Conservation (phyloP, 2,797 vertebrate genomes). For the Microtus obscurus region DNA sequence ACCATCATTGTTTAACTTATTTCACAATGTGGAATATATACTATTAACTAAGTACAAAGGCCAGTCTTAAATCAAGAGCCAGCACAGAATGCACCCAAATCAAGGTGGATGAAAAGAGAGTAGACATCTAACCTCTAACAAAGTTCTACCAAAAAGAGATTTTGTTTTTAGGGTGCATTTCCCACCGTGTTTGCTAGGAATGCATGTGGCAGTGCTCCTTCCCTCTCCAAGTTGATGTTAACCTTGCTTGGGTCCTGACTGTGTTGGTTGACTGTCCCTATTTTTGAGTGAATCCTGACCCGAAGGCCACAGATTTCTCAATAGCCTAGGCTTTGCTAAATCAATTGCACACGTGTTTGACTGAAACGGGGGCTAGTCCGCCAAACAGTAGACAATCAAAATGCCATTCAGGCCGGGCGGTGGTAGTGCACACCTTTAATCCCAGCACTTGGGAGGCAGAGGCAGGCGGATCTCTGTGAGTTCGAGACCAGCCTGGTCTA, state of each 20-base stretch:
- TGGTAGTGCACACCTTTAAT: no score
- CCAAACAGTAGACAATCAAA: not conserved
- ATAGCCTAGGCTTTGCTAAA: not conserved
- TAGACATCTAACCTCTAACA: not conserved
- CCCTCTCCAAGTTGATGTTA: not conserved
- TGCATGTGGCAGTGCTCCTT: not conserved
- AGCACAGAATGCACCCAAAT: not conserved
- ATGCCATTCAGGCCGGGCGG: not conserved
- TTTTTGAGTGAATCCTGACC: not conserved
- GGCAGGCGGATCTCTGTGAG: no score
- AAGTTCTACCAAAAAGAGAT: not conserved
- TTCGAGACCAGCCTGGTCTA: no score
- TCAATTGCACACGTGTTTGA: not conserved
- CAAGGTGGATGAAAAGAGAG: not conserved
- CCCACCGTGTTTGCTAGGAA: not conserved
- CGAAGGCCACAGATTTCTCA: constrained; percentile 67
- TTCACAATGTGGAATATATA: constrained; percentile 48
- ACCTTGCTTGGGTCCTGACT: not conserved
- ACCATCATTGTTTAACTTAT: constrained; percentile 9
- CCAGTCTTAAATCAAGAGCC: constrained; percentile 8
- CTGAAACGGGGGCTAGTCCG: not conserved
- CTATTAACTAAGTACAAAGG: constrained; percentile 21
- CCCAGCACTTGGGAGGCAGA: no score
- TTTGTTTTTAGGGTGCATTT: not conserved
- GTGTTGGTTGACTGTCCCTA: constrained; percentile 33